Base-by-base conservation (phyloP, 2,888 invertebrate species). In the Platycheirus albimanus region DNA sequence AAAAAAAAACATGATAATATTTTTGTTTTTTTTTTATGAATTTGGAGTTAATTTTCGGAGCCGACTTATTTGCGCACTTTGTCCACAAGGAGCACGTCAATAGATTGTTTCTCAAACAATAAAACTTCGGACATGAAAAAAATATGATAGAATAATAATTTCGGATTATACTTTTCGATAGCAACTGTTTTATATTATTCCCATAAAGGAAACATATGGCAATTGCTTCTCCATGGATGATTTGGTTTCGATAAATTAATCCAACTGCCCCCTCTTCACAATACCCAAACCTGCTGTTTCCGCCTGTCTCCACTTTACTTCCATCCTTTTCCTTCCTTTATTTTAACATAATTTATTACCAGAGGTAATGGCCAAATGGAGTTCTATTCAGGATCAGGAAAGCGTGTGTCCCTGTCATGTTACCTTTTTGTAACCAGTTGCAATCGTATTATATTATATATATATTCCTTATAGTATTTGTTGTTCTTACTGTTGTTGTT, bases 401-500 rank as follows among this genome's bases (percentile, higher is more conserved):
- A 72, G 72, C 69, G 78, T 83, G 41, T 83, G 77, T 69, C 49
- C 56, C 67, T 78, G 83, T 83, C 83, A 78, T 69, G 78, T 63
- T 74, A 77, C 67, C 56, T 78, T 67, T 74, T 54, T 69, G 69
- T 83, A 74, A 83, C 83, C 78, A 83, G 78, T 83, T 78, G 78
- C 83, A 74, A 74, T 78, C 41, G 77, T 58, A 70, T 20, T 19
- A 28, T 28, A 24, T 47, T n/a, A 30, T n/a, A n/a, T n/a, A n/a
- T n/a, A n/a, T n/a, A n/a, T n/a, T 36, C 28, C 52, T 41, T 67
- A 52, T 33, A 33, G 8, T 3, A 1, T 8, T 4, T 6, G 24
- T 24, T n/a, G n/a, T n/a, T n/a, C n/a, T n/a, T n/a, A 3, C 64
- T 80, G 41, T 11, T 30, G 15, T 11, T 33, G 33, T 17, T 38